Evolutionary conservation across 2,797 vertebrate species (phyloP).

Genomic region (Valencia hispanica): DNA sequence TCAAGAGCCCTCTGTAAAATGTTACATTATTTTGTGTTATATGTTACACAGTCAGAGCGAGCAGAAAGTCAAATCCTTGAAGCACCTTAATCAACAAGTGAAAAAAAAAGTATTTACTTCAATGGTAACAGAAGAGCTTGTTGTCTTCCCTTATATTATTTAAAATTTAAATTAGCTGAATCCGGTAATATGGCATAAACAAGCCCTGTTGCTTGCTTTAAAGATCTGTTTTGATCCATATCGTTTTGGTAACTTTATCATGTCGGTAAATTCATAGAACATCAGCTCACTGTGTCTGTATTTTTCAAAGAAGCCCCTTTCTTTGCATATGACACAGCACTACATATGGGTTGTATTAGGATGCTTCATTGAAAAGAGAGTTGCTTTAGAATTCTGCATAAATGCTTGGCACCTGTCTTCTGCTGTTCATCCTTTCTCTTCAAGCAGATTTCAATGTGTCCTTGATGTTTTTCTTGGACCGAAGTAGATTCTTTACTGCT

Average conservation of each 20-base stretch:
- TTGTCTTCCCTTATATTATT: slow-evolving; percentile 27
- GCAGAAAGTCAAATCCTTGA: slow-evolving; percentile 13
- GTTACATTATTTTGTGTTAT: background rate
- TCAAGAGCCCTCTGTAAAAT: slow-evolving; percentile 1
- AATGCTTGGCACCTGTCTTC: too few relatives aligned
- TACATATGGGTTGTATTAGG: background rate
- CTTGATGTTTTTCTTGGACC: too few relatives aligned
- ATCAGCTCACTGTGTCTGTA: background rate
- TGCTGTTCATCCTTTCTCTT: too few relatives aligned
- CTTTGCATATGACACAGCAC: background rate
- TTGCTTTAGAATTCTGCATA: too few relatives aligned
- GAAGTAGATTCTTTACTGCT: background rate
- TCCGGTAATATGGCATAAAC: slow-evolving; percentile 22
- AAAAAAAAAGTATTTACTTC: slow-evolving; percentile 42
- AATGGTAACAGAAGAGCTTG: slow-evolving; percentile 16
- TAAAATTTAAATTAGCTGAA: slow-evolving; percentile 7
- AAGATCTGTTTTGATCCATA: background rate
- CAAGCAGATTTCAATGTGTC: too few relatives aligned
- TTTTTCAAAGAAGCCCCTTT: background rate
- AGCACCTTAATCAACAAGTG: slow-evolving; percentile 23
- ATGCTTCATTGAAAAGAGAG: background rate
- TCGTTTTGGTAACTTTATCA: background rate
- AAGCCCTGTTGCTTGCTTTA: background rate
- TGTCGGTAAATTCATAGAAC: background rate
- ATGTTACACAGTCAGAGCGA: background rate